Conservation (phyloP, 2,113 vertebrate species). For the Clarias macrocephalus region DNA sequence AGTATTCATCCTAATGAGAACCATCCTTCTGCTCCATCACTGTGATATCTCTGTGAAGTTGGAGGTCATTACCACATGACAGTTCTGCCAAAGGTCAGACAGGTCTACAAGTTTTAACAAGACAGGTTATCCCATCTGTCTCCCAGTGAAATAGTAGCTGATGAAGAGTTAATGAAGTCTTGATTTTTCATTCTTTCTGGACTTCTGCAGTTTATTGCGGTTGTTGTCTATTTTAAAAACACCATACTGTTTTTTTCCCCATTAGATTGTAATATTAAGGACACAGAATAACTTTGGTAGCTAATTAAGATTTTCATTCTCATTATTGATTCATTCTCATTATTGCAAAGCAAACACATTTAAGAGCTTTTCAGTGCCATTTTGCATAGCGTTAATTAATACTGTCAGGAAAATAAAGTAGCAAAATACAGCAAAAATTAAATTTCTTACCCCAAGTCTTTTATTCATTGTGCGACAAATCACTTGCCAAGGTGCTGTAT, state of each 20-base stretch:
- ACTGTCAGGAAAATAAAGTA: neutral
- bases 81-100: neutral
- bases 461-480: slow-evolving; percentile 74
- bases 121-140: neutral
- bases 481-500: slow-evolving; percentile 75
- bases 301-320: neutral
- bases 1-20: neutral
- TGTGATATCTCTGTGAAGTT: neutral
- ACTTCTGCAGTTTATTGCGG: neutral
- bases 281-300: neutral
- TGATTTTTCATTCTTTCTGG: neutral
- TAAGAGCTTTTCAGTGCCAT: neutral
- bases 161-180: neutral
- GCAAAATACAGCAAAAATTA: neutral
- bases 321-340: neutral
- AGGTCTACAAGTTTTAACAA: neutral
- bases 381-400: neutral
- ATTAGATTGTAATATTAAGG: neutral
- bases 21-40: neutral
- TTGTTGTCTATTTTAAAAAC: neutral
- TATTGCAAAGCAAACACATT: neutral
- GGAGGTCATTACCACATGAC: neutral
- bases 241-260: neutral
- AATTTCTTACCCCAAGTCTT: slow-evolving; percentile 69
- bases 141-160: neutral